A percentile compares a stretch with the other conserved stretches of the same genome.
phyloP scores from a whole-genome alignment of 2,113 vertebrate species.

The Anguilla rostrata region DNA sequence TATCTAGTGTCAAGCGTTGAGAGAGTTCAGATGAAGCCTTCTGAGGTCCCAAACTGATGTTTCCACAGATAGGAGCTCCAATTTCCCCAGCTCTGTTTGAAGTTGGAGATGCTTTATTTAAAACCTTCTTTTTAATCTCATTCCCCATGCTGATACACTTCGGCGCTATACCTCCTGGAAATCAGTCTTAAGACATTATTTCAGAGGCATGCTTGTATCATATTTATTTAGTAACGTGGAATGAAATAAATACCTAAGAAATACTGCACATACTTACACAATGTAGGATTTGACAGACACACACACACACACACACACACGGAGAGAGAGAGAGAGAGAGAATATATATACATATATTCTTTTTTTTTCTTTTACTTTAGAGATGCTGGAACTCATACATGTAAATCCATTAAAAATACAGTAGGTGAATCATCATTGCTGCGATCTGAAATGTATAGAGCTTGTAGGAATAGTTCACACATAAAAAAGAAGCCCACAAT shows the following conservation, averaged over 20 bases:
- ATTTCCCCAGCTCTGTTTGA: constrained; percentile 29
- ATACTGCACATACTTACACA: too few relatives aligned
- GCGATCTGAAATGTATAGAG: not conserved
- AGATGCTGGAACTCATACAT: too few relatives aligned
- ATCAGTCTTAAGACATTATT: constrained; percentile 46
- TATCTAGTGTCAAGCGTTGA: constrained; percentile 39
- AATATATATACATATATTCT: too few relatives aligned
- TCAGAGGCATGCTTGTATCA: constrained; percentile 30
- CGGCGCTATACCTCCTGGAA: constrained; percentile 36
- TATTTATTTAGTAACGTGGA: not conserved
- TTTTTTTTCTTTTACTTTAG: too few relatives aligned
- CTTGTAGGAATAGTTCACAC: not conserved
- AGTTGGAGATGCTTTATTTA: constrained; percentile 32
- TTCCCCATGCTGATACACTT: constrained; percentile 44
- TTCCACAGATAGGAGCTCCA: constrained; percentile 47
- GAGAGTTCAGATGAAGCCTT: constrained; percentile 48
- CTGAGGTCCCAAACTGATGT: constrained; percentile 43
- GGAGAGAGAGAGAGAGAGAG: too few relatives aligned
- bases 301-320: too few relatives aligned
- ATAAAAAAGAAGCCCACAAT: not conserved
- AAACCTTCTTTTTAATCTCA: constrained; percentile 45
- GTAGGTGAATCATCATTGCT: not conserved
- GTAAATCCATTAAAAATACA: too few relatives aligned
- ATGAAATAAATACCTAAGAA: too few relatives aligned
- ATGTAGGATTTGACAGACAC: too few relatives aligned